Evolutionary conservation across 2,888 invertebrate species (phyloP), one percentile per base, ranked within the genome.

Genomic region (Chrysomela aeneicollis): DNA sequence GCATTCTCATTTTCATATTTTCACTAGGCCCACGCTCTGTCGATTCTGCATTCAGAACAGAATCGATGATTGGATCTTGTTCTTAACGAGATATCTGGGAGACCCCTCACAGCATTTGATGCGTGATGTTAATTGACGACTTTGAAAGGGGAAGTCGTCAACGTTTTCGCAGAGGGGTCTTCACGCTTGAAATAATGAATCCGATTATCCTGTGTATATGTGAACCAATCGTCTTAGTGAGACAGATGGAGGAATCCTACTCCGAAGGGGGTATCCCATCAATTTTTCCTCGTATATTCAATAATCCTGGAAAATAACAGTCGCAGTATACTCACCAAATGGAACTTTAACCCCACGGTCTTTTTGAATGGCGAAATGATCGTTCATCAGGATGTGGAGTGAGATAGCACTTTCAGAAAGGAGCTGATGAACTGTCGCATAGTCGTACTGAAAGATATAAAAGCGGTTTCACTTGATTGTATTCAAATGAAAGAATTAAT

Each of bases 331-430:
- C 86, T 85, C 77, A 90, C 92, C 94, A 75, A 91, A 93, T 74
- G 93, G 87, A 73, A 90, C 89, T 76, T 91, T 92, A 62, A 87
- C 86, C 5, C 90, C 87, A 47, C 90, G 86, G 66, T 88, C 87
- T 81, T 91, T 93, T 54, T 90, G 90, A 68, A 93, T 86, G 62
- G 87, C 87, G 78, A 95, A 94, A 72, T 93, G 91, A 10, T 90
- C 90, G 76, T 93, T 90, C 88, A 94, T 93, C 30, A 95, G 81
- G 65, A 95, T 90, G 78, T 95, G 95, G 0, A 95, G 85, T 2
- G 89, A 90, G 63, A 93, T 90, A 1, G 91, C 92, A 78, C 90
- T 91, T 82, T 95, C 94, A 73, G 91, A 85, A 78, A 95, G 84
- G 71, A 91, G 90, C 84, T 94, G 92, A 77, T 92, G 88, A 63